These are phyloP conservation scores for Pachypsylla venusta DNA, from an alignment of 1,140 invertebrate genomes.

Conservation along the genomic window DNA sequence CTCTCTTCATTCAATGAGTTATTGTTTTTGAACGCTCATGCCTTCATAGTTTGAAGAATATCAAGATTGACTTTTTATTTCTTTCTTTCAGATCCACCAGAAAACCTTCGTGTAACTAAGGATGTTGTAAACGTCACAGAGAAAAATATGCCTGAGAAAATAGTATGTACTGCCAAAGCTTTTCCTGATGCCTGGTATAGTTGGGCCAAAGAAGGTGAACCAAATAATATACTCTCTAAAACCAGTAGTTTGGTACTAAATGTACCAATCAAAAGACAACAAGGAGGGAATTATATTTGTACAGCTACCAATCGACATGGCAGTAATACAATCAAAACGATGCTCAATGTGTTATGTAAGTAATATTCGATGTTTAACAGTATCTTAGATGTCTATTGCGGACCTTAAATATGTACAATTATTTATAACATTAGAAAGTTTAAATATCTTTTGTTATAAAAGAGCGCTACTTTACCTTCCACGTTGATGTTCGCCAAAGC, in stretches of 20 bases:
- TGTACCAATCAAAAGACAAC: constrained; percentile 39
- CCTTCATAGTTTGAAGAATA: neutral
- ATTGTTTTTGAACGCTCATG: too few species aligned
- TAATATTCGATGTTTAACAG: too few species aligned
- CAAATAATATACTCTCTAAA: constrained; percentile 33
- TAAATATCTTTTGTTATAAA: too few species aligned
- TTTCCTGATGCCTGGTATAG: constrained; percentile 51
- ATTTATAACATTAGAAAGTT: too few species aligned
- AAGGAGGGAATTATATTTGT: constrained; percentile 56
- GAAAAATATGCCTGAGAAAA: constrained; percentile 52
- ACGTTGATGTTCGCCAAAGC: too few species aligned
- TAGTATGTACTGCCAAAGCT: constrained; percentile 58
- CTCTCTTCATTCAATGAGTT: constrained; percentile 4
- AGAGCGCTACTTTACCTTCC: too few species aligned
- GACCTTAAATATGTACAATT: too few species aligned
- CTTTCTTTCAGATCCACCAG: constrained; percentile 57
- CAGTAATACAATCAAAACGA: constrained; percentile 41
- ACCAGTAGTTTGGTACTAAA: constrained; percentile 40
- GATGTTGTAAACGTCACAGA: constrained; percentile 56
- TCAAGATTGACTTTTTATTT: too few species aligned
- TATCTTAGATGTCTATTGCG: too few species aligned
- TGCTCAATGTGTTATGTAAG: constrained; percentile 69
- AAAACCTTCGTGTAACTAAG: constrained; percentile 60
- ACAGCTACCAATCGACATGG: constrained; percentile 63
- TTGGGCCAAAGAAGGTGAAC: constrained; percentile 43